Evolutionary conservation across 2,113 vertebrate species (phyloP).

Genomic region (Tragelaphus imberbis): DNA sequence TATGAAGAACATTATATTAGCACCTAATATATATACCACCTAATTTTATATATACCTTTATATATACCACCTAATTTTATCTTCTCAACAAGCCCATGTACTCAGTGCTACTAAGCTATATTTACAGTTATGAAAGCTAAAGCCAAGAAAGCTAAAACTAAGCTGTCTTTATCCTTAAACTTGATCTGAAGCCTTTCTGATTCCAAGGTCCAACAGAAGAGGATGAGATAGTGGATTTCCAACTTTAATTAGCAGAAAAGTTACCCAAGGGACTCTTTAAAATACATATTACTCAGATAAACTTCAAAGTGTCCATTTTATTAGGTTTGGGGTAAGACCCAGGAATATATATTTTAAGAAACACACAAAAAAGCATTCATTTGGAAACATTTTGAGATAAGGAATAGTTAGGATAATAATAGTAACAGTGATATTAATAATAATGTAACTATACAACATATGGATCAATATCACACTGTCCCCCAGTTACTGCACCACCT

Average conservation of each 20-base stretch:
- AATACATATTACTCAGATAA: neutral
- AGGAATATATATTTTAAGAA: neutral
- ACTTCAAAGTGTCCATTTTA: neutral
- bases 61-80: neutral
- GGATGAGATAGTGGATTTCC: neutral
- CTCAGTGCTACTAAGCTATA: neutral
- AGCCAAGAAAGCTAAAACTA: neutral
- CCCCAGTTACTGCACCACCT: neutral
- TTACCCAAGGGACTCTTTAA: neutral
- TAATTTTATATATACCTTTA: constrained; percentile 34
- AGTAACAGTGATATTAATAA: neutral
- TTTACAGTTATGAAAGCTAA: neutral
- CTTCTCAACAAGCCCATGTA: neutral
- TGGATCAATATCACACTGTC: neutral
- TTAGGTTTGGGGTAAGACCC: neutral
- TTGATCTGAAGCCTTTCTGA: neutral
- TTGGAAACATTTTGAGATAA: neutral
- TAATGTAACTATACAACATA: neutral
- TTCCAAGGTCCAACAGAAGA: neutral
- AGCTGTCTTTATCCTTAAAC: neutral
- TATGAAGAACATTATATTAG: neutral
- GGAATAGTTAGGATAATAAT: neutral
- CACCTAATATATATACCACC: neutral
- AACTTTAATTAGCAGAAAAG: neutral
- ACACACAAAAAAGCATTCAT: neutral